Evolutionary conservation across 2,113 vertebrate genomes (phyloP), one percentile per base, ranked within the genome.

Genomic region (Eulemur rufifrons): DNA sequence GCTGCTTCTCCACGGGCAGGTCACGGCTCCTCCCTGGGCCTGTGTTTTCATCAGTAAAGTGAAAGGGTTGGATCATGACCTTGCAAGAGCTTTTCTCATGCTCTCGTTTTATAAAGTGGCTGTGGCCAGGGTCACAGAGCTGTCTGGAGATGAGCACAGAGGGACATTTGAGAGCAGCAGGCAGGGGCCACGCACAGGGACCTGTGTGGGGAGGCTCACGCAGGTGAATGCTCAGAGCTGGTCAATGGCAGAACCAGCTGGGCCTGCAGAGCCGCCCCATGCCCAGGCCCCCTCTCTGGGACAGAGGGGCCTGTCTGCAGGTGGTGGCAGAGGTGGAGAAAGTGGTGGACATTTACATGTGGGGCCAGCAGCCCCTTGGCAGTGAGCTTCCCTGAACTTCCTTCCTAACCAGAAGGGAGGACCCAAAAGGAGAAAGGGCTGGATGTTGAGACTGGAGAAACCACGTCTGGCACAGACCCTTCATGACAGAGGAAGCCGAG

Each of bases 371-470:
- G 81, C 39, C 39, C 32, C n/a, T 71, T 78, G 86, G 78, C 45
- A 34, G 29, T 82, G 39, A 80, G 34, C 14, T 76, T 25, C 25
- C 50, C 64, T 71, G 61, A 91, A 32, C 37, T 69, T 76, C 25
- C 63, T 71, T 54, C 66, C 88, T 69, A 86, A 68, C 12, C 37
- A 18, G 37, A 96, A 81, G 34, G 45, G 64, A 95, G 29, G 78
- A 11, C 32, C 69, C 18, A 0, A 11, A 77, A 66, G 50, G 56
- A 86, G 32, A 45, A 29, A 10, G 13, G 50, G 42, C 42, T 66
- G n/a, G 39, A 4, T 13, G n/a, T 15, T 1, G 6, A 71, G 59
- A 54, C 17, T 8, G 11, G 29, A 50, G 56, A 42, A 69, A 50
- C 12, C 69, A 50, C 23, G 21, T 13, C 59, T 59, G 25, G 54